Conservation (phyloP, 2,888 invertebrate genomes). For the Caenorhabditis sp. region DNA sequence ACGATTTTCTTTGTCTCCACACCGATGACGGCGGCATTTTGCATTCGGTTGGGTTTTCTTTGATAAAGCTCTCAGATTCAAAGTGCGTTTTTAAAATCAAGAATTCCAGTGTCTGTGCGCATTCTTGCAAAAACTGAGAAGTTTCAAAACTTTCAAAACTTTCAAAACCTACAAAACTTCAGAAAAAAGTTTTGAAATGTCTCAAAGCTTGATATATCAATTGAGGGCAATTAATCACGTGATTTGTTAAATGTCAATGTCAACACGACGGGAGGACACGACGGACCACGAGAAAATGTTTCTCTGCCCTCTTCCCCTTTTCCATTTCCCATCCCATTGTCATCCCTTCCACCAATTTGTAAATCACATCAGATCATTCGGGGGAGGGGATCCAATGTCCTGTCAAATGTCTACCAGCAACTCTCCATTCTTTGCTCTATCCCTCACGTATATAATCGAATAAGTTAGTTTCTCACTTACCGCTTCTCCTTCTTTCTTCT, state of each 20-base stretch:
- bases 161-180: no score
- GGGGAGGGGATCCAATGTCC: background rate
- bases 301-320: background rate
- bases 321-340: background rate
- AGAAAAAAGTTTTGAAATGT: no score
- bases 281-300: background rate
- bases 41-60: background rate
- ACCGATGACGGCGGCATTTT: conserved; percentile 24
- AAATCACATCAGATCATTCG: conserved; percentile 25
- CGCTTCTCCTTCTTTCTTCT: background rate
- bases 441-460: conserved; percentile 13
- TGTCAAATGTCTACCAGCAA: background rate
- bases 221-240: conserved; percentile 24
- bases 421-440: background rate
- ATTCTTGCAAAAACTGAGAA: no score
- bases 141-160: no score
- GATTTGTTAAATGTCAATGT: conserved; percentile 20
- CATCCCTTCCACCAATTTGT: background rate
- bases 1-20: conserved; percentile 48
- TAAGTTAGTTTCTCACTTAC: conserved; percentile 24
- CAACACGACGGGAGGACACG: background rate
- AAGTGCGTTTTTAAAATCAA: background rate
- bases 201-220: background rate
- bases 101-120: no score
- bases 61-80: background rate